Evolutionary conservation across 2,797 vertebrate species (phyloP).

Genomic region (Eulemur mongoz): DNA sequence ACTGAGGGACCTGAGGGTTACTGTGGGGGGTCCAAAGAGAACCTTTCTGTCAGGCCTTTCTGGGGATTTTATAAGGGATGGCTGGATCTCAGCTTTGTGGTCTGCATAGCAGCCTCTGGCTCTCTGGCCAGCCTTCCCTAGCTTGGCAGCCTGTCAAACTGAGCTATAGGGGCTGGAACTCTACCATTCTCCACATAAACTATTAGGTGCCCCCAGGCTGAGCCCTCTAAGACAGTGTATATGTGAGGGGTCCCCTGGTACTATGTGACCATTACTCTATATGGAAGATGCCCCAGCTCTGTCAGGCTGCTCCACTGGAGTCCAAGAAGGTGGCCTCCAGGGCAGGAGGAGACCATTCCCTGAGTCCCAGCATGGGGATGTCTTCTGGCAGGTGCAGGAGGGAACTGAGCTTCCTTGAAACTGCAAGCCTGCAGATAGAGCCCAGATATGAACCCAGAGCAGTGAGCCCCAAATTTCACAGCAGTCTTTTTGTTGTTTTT

Average conservation of each 20-base stretch:
- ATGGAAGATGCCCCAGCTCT: not conserved
- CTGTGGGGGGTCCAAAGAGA: not conserved
- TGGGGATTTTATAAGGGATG: not conserved
- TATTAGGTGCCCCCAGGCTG: not conserved
- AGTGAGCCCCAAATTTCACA: not conserved
- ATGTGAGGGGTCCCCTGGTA: not conserved
- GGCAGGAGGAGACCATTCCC: not conserved
- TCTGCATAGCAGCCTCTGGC: not conserved
- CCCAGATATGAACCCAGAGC: not conserved
- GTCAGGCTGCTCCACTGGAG: not conserved
- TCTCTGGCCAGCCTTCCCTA: not conserved
- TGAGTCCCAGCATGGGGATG: not conserved
- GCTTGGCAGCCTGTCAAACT: not conserved
- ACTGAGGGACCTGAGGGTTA: not conserved
- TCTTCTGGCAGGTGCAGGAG: not conserved
- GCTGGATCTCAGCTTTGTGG: not conserved
- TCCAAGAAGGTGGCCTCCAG: not conserved
- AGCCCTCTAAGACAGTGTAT: not conserved
- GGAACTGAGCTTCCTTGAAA: not conserved
- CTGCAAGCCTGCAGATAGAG: not conserved
- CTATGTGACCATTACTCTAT: not conserved
- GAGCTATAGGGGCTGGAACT: not conserved
- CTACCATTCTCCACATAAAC: not conserved
- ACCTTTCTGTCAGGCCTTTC: not conserved
- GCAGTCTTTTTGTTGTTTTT: too few species aligned